Evolutionary conservation across 1,140 invertebrate species (phyloP), one percentile per base, ranked within the genome.

Genomic region (Homarus americanus): DNA sequence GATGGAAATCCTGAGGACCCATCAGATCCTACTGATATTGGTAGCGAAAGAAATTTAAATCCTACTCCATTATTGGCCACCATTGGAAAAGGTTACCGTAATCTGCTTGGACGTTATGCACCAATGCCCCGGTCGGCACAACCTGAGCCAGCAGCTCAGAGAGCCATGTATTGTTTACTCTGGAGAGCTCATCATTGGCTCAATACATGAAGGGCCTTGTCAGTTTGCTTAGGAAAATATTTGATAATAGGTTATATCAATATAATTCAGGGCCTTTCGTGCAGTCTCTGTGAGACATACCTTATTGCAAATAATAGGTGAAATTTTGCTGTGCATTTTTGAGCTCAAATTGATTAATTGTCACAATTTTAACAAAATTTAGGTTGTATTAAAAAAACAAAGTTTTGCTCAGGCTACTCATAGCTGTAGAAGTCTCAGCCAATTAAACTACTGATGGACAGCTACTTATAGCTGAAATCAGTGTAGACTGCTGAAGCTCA

Each of bases 71-170:
- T 97, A 78, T 94, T 98, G 58, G 97, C 96, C 0, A 98, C 97
- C 1, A 96, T 98, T 87, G 97, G 97, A 0, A 95, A 96, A 91
- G 97, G 97, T 0, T 98, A 98, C 94, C 95, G 97, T 38, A 97
- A 96, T 92, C 95, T 98, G 69, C 95, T 98, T 75, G 95, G 92
- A 41, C 93, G 95, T 9, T 95, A 94, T 92, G 89, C 93, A 20
- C 85, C 93, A 53, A 72, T 93, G 36, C 92, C 93, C 40, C 72
- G 87, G 38, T 82, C 82, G 17, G 66, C 88, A 38, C 86, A 85
- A 36, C 76, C 82, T 5, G 91, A 92, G 58, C 78, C 49, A 36
- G 73, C 78, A 24, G 41, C 87, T 20, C 92, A 93, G 41, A 92
- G 93, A 41, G 92, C 92, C 49, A 93, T 94, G 92, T 94, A 92